Evolutionary conservation across 1,140 invertebrate genomes (phyloP).

Genomic region (Aphidius gifuensis): DNA sequence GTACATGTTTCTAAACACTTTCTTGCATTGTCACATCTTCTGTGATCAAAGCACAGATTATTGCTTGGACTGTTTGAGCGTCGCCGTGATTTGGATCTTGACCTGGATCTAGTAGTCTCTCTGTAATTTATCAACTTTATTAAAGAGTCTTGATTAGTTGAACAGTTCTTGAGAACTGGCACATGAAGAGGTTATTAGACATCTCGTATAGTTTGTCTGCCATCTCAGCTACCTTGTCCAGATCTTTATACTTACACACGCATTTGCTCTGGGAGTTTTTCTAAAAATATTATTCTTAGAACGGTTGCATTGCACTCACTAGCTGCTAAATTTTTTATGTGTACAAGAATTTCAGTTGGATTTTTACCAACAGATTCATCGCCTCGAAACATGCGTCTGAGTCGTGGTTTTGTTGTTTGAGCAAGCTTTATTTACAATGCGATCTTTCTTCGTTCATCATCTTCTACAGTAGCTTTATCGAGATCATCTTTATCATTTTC

Average conservation of each 20-base stretch:
- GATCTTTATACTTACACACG: background rate
- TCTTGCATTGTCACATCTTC: background rate
- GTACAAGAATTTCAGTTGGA: conserved; percentile 32
- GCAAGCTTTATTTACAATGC: conserved; percentile 23
- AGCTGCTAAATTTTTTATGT: conserved; percentile 27
- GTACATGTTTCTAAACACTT: background rate
- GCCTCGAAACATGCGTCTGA: conserved; percentile 30
- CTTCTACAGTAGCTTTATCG: no score
- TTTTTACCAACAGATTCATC: conserved; percentile 31
- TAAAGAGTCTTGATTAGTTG: background rate
- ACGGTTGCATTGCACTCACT: conserved; percentile 20
- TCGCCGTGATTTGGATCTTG: background rate
- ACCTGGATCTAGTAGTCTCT: background rate
- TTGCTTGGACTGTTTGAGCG: background rate
- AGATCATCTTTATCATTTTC: no score
- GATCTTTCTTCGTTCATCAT: background rate
- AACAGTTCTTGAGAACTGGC: no score
- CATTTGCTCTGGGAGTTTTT: conserved; percentile 22
- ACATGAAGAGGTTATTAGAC: no score
- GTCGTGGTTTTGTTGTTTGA: conserved; percentile 27
- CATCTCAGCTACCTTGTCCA: conserved; percentile 13
- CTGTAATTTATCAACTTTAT: background rate
- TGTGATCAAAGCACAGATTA: background rate
- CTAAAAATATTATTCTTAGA: conserved; percentile 25
- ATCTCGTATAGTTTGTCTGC: conserved; percentile 13